These are phyloP conservation scores for Meloe dianella DNA, from an alignment of 2,888 invertebrate genomes.

Conservation along the genomic window DNA sequence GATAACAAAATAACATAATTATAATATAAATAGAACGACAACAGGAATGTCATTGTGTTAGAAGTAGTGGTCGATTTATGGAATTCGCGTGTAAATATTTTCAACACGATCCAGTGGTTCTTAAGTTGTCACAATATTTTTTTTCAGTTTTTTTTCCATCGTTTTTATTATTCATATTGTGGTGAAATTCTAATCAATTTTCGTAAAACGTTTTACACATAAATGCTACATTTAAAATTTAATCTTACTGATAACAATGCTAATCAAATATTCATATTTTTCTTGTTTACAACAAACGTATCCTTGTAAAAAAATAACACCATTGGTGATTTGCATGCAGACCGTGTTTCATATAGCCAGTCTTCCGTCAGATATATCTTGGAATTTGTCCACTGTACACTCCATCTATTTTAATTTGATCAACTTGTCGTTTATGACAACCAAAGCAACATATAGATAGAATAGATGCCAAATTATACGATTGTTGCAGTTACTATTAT, in stretches of 20 bases:
- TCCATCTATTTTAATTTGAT: background rate
- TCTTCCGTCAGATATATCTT: background rate
- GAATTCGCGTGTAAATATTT: slow-evolving; percentile 26
- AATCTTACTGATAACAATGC: background rate
- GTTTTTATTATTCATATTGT: background rate
- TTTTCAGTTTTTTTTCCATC: background rate
- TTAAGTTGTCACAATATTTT: slow-evolving; percentile 8
- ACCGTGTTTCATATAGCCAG: background rate
- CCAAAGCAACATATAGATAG: background rate
- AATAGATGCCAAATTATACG: no score
- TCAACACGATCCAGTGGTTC: slow-evolving; percentile 10
- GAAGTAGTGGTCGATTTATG: slow-evolving; percentile 25
- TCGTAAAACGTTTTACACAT: background rate
- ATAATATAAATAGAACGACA: background rate
- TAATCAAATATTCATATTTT: slow-evolving; percentile 6
- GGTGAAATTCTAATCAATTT: background rate
- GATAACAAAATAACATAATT: slow-evolving; percentile 9
- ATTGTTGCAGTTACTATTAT: no score
- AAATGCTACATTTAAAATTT: background rate
- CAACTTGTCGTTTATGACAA: background rate
- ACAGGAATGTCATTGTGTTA: slow-evolving; percentile 25
- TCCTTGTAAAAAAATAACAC: background rate
- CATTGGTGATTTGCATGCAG: background rate
- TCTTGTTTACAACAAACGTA: background rate
- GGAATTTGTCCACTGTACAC: background rate